Base-by-base conservation (phyloP, 2,888 invertebrate species). In the Scrobipalpa atriplicella region DNA sequence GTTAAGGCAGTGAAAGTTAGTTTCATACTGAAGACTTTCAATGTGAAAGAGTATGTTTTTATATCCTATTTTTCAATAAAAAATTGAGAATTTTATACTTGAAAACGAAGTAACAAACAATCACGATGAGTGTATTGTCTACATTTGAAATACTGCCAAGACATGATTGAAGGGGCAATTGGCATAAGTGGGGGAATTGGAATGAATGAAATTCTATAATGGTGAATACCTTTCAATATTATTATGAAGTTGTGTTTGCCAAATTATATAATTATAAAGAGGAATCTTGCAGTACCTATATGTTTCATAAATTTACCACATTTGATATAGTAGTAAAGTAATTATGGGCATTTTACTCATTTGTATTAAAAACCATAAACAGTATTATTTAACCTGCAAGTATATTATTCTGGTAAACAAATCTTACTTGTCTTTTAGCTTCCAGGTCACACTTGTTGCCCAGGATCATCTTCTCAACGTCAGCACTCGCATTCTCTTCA, bases 401-500 rank as follows among this genome's bases (percentile, higher is more conserved):
- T 43, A 10, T 43, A 13, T 43, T 43, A 10, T 16, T 47, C n/a
- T 47, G n/a, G 47, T 47, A 29, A 29, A 29, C 29, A 29, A 29
- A 47, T 47, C 62, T 76, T 77, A 96, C 96, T 94, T 98, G 98
- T 93, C 99, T 94, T 91, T 97, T 97, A 82, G 98, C 98, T 85
- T 97, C 97, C 90, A 99, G 95, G 93, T 99, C 99, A 94, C 99
- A 99, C 94, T 99, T 99, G 93, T 99, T 99, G 72, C 98, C 99
- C 82, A 99, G 94, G 74, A 99, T 95, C 99, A 99, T 99, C 93
- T 99, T 98, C 87, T 99, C 99, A 39, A 99, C 99, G 93, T 99
- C 99, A 18, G 98, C 97, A 62, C 98, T 98, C 16, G 99, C 99
- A 94, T 99, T 99, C 92, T 99, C 99, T 87, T 99, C 99, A 83